These are phyloP conservation scores for Apamea monoglypha DNA, from an alignment of 2,888 invertebrate genomes.

Conservation along the genomic window DNA sequence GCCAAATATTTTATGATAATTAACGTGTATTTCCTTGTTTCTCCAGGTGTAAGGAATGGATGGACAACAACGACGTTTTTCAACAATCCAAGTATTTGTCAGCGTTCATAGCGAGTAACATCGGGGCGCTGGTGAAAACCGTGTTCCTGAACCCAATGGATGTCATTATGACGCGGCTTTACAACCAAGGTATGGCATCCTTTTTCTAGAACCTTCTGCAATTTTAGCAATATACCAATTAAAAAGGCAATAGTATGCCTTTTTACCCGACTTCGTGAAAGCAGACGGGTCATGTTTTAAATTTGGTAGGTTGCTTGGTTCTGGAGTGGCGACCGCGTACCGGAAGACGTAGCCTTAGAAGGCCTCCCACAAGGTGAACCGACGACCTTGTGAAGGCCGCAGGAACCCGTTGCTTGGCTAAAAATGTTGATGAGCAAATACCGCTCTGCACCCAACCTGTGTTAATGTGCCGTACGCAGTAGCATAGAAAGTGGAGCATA, in stretches of 20 bases:
- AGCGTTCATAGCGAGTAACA: constrained; percentile 93
- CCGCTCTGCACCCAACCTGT: neutral
- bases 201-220: neutral
- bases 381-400: no score
- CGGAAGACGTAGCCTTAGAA: no score
- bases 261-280: neutral
- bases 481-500: neutral
- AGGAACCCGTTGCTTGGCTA: neutral
- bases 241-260: neutral
- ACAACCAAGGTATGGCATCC: constrained; percentile 93
- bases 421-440: neutral
- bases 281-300: neutral
- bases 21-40: neutral
- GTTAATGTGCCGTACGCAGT: neutral
- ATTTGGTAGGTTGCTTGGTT: neutral
- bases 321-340: no score
- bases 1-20: neutral
- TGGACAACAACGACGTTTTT: constrained; percentile 85
- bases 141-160: constrained; percentile 96
- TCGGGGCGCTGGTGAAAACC: constrained; percentile 95
- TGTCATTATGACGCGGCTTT: constrained; percentile 96
- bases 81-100: constrained; percentile 91
- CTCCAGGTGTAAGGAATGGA: constrained; percentile 87
- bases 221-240: no score
- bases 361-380: no score